Percentiles rank a stretch among this genome's conserved stretches.
These are phyloP conservation scores for Corythucha ciliata DNA, from an alignment of 2,888 invertebrate species.

Conservation along the genomic window DNA sequence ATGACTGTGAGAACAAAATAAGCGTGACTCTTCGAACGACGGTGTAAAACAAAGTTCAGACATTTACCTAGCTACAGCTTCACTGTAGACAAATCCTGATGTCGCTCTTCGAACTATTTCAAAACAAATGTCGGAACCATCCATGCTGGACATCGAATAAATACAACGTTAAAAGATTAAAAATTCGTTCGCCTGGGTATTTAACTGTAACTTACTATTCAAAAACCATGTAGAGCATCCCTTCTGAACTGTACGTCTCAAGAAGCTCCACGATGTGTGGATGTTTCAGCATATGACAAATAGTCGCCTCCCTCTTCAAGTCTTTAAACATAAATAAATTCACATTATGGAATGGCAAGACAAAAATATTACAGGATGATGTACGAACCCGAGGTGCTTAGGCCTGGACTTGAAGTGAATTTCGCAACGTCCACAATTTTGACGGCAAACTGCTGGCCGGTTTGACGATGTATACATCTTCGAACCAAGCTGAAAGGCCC, in stretches of 20 bases:
- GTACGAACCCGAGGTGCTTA: constrained; percentile 82
- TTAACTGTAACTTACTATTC: constrained; percentile 76
- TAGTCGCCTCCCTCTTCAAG: constrained; percentile 94
- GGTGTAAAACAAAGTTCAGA: background rate
- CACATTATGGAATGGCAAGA: background rate
- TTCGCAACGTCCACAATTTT: constrained; percentile 97
- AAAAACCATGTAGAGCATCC: constrained; percentile 98
- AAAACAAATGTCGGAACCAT: constrained; percentile 95
- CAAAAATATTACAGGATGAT: background rate
- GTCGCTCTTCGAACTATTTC: constrained; percentile 94
- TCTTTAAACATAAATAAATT: constrained; percentile 54
- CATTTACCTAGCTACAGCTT: constrained; percentile 89
- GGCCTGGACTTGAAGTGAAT: constrained; percentile 91
- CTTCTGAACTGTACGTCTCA: constrained; percentile 97
- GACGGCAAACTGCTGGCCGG: constrained; percentile 92
- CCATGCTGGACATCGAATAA: constrained; percentile 59
- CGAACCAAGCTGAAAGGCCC: constrained; percentile 95
- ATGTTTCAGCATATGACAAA: constrained; percentile 98
- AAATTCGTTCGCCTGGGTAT: background rate
- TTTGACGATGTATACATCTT: constrained; percentile 88
- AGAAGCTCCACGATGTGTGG: constrained; percentile 96
- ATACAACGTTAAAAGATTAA: background rate
- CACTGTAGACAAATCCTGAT: constrained; percentile 97
- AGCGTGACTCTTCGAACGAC: background rate
- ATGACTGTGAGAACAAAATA: constrained; percentile 58